A percentile compares a stretch with the other conserved stretches of the same genome.
Conservation (phyloP, 2,797 vertebrate genomes). For the Rhabdomys pumilio region DNA sequence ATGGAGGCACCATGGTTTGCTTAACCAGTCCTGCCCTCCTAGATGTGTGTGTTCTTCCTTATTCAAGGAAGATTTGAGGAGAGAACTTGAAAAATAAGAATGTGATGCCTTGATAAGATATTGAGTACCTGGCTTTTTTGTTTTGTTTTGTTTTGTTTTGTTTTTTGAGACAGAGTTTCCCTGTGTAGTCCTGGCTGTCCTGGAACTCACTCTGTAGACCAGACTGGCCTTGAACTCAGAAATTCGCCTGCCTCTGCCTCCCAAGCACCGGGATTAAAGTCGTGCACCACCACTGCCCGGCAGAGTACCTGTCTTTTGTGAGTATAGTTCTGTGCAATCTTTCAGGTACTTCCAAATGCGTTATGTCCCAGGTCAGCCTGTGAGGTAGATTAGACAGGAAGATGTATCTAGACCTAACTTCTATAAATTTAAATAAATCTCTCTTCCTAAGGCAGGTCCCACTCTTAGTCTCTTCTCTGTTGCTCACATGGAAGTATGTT, state of each 20-base stretch:
- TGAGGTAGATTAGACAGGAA: neutral
- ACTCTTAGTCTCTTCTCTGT: neutral
- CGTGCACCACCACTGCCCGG: too few relatives aligned
- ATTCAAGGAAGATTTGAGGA: constrained; percentile 7
- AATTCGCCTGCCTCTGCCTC: too few relatives aligned
- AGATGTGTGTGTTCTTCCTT: neutral
- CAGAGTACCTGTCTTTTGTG: neutral
- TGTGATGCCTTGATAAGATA: neutral
- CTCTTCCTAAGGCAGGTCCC: constrained; percentile 6
- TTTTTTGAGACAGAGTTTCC: too few relatives aligned
- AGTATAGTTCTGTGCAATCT: neutral
- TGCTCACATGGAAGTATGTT: neutral
- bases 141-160: too few relatives aligned
- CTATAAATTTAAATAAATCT: constrained; percentile 11
- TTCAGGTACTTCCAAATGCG: neutral
- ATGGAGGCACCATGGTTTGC: neutral
- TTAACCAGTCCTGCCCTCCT: neutral
- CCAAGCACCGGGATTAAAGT: too few relatives aligned
- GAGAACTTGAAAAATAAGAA: neutral
- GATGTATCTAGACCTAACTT: neutral
- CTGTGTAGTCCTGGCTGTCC: too few relatives aligned
- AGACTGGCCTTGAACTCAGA: too few relatives aligned
- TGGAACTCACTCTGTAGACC: too few relatives aligned
- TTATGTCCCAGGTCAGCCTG: neutral
- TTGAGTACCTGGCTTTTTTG: neutral